A percentile compares a stretch with the other conserved stretches of the same genome.
phyloP scores from a whole-genome alignment of 2,113 vertebrate genomes.

The Oncorhynchus mykiss region DNA sequence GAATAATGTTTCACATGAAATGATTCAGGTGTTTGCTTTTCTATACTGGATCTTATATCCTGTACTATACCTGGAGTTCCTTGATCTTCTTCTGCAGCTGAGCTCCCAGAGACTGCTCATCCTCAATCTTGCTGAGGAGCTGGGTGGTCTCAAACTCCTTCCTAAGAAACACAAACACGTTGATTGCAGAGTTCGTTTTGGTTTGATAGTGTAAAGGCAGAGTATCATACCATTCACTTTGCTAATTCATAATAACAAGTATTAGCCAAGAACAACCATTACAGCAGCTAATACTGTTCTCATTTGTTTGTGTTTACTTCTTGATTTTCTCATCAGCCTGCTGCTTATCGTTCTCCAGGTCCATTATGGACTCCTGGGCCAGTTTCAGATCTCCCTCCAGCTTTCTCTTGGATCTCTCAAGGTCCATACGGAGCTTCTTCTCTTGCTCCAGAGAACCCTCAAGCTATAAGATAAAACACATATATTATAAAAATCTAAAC shows the following conservation, averaged over 20 bases:
- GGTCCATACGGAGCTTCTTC: no score
- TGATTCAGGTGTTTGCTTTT: no score
- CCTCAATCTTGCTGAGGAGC: constrained; percentile 48
- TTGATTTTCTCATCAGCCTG: constrained; percentile 60
- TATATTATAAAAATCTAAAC: background rate
- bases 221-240: background rate
- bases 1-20: no score
- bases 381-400: constrained; percentile 64
- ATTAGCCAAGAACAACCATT: background rate
- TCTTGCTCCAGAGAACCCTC: no score
- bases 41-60: no score
- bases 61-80: constrained; percentile 39
- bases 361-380: constrained; percentile 63
- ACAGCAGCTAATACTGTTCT: background rate
- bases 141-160: constrained; percentile 53
- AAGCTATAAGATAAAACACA: no score
- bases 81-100: constrained; percentile 54
- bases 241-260: background rate
- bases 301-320: constrained; percentile 31
- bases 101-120: constrained; percentile 47
- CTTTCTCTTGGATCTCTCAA: no score
- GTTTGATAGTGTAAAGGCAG: background rate
- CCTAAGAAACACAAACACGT: constrained; percentile 9
- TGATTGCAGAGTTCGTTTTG: background rate
- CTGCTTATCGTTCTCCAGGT: constrained; percentile 61